Conservation (phyloP, 2,113 vertebrate species). For the Pungitius pungitius region DNA sequence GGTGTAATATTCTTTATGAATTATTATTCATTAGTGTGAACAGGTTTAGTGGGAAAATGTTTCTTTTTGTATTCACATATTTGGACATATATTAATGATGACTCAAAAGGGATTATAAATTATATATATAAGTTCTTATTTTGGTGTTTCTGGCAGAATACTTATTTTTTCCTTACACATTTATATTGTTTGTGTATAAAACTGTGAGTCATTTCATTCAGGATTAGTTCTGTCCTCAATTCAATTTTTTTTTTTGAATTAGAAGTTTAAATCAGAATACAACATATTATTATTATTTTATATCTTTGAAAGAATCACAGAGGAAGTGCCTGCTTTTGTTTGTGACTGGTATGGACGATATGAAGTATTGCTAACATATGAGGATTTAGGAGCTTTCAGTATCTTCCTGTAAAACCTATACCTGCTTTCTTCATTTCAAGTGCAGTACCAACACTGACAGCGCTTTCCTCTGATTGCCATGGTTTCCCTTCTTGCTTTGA, state of each 20-base stretch:
- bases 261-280: not conserved
- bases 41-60: not conserved
- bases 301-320: constrained; percentile 2
- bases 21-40: not conserved
- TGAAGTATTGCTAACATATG: not conserved
- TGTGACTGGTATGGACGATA: not conserved
- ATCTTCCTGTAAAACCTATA: constrained; percentile 27
- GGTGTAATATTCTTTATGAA: not conserved
- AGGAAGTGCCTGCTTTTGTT: constrained; percentile 17
- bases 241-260: not conserved
- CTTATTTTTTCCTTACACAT: not conserved
- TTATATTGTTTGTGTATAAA: not conserved
- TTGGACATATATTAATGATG: not conserved
- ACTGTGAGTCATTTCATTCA: not conserved
- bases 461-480: constrained; percentile 79
- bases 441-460: constrained; percentile 56
- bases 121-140: not conserved
- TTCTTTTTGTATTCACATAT: not conserved
- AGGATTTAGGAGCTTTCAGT: not conserved
- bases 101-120: constrained; percentile 16
- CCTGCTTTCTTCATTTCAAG: constrained; percentile 37
- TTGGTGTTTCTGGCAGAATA: not conserved
- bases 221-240: not conserved
- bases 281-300: not conserved
- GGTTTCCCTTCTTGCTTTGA: constrained; percentile 75